phyloP scores from a whole-genome alignment of 2,113 vertebrate genomes.

The Vanacampus margaritifer region DNA sequence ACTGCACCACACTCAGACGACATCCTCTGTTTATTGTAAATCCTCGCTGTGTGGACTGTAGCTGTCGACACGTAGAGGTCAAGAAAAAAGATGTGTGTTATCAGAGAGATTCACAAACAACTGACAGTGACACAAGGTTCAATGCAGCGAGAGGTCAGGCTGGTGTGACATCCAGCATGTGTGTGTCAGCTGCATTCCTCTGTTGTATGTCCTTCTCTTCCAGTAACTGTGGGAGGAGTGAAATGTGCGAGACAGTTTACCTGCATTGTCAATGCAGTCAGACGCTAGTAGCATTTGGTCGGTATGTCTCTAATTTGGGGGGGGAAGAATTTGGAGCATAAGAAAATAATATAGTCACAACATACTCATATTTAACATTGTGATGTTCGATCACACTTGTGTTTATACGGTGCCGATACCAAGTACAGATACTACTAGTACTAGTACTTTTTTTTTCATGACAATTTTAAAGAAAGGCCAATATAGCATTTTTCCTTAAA shows the following conservation, averaged over 20 bases:
- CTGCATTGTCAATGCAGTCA: slow-evolving; percentile 7
- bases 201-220: slow-evolving; percentile 34
- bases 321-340: background rate
- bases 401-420: too few relatives aligned
- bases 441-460: too few relatives aligned
- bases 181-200: slow-evolving; percentile 51
- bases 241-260: slow-evolving; percentile 20
- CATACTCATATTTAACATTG: background rate
- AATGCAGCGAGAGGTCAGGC: slow-evolving; percentile 18
- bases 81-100: background rate
- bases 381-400: background rate
- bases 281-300: background rate
- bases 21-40: slow-evolving; percentile 17
- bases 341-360: background rate
- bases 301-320: background rate
- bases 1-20: slow-evolving; percentile 25
- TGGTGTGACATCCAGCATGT: slow-evolving; percentile 69
- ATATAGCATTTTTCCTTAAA: too few relatives aligned
- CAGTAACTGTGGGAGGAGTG: slow-evolving; percentile 25
- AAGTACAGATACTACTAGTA: too few relatives aligned
- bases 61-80: background rate
- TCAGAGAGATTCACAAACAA: background rate
- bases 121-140: background rate
- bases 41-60: slow-evolving; percentile 31
- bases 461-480: too few relatives aligned